Evolutionary conservation across 2,888 invertebrate species (phyloP).

Genomic region (Strigamia maritima): DNA sequence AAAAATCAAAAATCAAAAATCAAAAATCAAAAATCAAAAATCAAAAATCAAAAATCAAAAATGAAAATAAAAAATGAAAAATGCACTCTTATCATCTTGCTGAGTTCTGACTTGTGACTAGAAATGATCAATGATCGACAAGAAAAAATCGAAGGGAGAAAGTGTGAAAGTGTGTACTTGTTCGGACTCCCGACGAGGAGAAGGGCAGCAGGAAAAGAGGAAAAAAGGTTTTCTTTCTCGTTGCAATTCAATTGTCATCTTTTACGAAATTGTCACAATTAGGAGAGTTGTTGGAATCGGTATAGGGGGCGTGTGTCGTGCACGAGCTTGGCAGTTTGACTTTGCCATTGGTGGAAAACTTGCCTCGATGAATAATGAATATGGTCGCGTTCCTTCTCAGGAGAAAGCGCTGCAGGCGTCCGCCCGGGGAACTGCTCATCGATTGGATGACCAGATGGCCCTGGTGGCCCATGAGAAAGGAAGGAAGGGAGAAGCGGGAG

Average conservation of each 20-base stretch:
- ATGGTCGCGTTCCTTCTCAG: slow-evolving; percentile 18
- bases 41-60: too few species aligned
- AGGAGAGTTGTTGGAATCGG: slow-evolving; percentile 7
- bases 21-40: too few species aligned
- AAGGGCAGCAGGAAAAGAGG: background rate
- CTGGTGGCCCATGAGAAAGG: slow-evolving; percentile 31
- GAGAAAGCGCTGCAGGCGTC: slow-evolving; percentile 34
- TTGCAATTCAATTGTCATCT: slow-evolving; percentile 2
- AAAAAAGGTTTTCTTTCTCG: background rate
- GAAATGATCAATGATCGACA: too few species aligned
- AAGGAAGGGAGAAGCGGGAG: background rate
- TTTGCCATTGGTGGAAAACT: slow-evolving; percentile 32
- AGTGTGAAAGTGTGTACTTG: too few species aligned
- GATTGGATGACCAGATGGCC: slow-evolving; percentile 31
- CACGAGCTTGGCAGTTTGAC: slow-evolving; percentile 30
- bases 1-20: too few species aligned
- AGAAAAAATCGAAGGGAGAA: too few species aligned
- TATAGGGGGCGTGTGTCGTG: slow-evolving; percentile 28
- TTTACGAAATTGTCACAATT: slow-evolving; percentile 28
- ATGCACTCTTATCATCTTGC: too few species aligned
- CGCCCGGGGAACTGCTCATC: slow-evolving; percentile 34
- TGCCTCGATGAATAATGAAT: slow-evolving; percentile 31
- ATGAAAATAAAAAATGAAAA: too few species aligned
- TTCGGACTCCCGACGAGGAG: too few species aligned
- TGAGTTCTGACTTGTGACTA: too few species aligned